A percentile compares a stretch with the other conserved stretches of the same genome.
These are phyloP conservation scores for Eilema caniola DNA, from an alignment of 2,888 invertebrate genomes.

Conservation along the genomic window DNA sequence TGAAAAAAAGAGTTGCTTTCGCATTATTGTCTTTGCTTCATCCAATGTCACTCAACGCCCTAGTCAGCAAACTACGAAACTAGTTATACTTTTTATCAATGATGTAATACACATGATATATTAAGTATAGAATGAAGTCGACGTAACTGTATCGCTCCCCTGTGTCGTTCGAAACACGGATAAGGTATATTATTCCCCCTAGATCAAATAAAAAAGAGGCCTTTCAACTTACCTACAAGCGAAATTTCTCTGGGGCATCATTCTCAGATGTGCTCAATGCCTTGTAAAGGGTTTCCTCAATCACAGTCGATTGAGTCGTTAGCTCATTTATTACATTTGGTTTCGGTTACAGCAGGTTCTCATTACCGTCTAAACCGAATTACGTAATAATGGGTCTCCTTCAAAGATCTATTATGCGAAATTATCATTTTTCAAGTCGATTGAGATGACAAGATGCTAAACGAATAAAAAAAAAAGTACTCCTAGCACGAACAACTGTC, in stretches of 20 bases:
- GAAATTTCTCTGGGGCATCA: conserved; percentile 4
- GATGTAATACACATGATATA: background rate
- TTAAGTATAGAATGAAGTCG: background rate
- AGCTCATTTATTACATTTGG: conserved; percentile 3
- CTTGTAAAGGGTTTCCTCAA: conserved; percentile 4
- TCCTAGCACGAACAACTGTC: too few relatives aligned
- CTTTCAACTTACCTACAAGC: conserved; percentile 2
- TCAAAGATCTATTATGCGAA: background rate
- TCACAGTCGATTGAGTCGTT: conserved; percentile 2
- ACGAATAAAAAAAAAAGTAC: too few relatives aligned
- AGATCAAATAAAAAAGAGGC: conserved; percentile 1
- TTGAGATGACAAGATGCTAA: background rate
- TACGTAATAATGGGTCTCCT: background rate
- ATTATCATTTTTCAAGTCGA: background rate
- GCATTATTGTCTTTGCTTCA: too few relatives aligned
- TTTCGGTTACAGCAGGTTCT: background rate
- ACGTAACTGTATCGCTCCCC: background rate
- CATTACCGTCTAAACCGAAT: background rate
- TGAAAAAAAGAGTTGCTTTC: too few relatives aligned
- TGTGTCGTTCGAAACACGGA: background rate
- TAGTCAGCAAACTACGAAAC: too few relatives aligned
- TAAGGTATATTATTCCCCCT: background rate
- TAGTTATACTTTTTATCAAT: too few relatives aligned
- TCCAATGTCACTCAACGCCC: too few relatives aligned
- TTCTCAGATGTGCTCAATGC: conserved; percentile 4